A percentile compares a stretch with the other conserved stretches of the same genome.
Conservation (phyloP, 2,888 invertebrate genomes). For the Lasioglossum oenotherae region DNA sequence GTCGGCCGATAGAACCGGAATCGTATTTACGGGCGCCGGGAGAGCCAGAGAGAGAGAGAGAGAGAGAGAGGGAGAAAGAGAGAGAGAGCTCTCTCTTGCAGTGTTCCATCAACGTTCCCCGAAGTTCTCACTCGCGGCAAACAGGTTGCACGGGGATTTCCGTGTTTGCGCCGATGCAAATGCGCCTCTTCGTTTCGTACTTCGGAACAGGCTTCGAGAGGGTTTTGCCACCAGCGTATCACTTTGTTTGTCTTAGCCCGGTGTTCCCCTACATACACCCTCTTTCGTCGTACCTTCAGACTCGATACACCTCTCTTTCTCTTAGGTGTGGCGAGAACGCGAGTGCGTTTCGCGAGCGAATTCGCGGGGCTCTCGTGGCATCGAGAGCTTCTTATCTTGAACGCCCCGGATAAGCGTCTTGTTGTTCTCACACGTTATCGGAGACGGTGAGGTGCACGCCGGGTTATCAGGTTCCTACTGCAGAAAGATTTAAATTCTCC, state of each 20-base stretch:
- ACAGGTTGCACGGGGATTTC: slow-evolving; percentile 52
- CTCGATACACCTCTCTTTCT: slow-evolving; percentile 35
- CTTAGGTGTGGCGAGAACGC: not conserved
- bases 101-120: slow-evolving; percentile 34
- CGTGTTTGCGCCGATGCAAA: slow-evolving; percentile 54
- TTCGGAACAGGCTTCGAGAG: slow-evolving; percentile 49
- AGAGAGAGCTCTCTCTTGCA: not conserved
- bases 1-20: slow-evolving; percentile 20
- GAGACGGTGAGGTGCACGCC: slow-evolving; percentile 25
- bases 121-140: slow-evolving; percentile 45
- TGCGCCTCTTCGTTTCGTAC: slow-evolving; percentile 45
- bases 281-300: not conserved
- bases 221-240: slow-evolving; percentile 35
- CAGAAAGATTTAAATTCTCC: slow-evolving; percentile 36
- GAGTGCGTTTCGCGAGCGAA: not conserved
- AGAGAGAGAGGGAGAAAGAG: not conserved
- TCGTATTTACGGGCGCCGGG: slow-evolving; percentile 4
- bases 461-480: slow-evolving; percentile 26
- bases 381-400: slow-evolving; percentile 42
- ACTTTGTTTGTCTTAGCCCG: slow-evolving; percentile 48
- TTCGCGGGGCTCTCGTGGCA: not conserved
- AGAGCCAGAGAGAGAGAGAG: not conserved
- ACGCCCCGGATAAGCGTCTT: slow-evolving; percentile 49
- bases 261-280: not conserved
- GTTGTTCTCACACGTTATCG: slow-evolving; percentile 44